Evolutionary conservation across 2,797 vertebrate genomes (phyloP).

Genomic region (Enteromius mattozi): DNA sequence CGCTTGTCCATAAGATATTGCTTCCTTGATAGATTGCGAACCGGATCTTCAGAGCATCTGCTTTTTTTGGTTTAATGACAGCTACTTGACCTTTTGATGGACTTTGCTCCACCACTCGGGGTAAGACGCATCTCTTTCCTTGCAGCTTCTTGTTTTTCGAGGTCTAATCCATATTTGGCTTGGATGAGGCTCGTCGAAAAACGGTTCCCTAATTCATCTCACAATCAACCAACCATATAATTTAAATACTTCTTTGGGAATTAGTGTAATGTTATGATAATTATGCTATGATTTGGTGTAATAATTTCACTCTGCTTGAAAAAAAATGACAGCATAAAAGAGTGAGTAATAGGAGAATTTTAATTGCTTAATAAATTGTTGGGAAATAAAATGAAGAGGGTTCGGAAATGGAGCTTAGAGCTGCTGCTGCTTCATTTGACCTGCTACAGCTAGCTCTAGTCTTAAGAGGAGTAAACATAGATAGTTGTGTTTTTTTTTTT

Average conservation of each 20-base stretch:
- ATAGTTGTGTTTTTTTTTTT: not conserved
- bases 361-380: constrained; percentile 79
- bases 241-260: constrained; percentile 85
- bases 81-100: constrained; percentile 11
- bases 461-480: constrained; percentile 44
- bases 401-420: constrained; percentile 39
- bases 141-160: constrained; percentile 42
- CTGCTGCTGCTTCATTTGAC: constrained; percentile 25
- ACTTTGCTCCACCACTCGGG: not conserved
- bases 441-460: constrained; percentile 10
- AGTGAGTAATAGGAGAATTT: constrained; percentile 71
- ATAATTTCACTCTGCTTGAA: constrained; percentile 71
- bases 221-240: constrained; percentile 86
- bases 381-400: constrained; percentile 65
- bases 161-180: constrained; percentile 62
- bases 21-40: not conserved
- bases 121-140: constrained; percentile 15
- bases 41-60: not conserved
- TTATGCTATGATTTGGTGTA: constrained; percentile 78
- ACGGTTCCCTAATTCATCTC: constrained; percentile 82
- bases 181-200: constrained; percentile 67
- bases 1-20: constrained; percentile 9
- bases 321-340: constrained; percentile 74
- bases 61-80: constrained; percentile 51
- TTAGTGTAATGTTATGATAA: constrained; percentile 84